phyloP scores from a whole-genome alignment of 2,797 vertebrate genomes.

The Nothura maculosa region DNA sequence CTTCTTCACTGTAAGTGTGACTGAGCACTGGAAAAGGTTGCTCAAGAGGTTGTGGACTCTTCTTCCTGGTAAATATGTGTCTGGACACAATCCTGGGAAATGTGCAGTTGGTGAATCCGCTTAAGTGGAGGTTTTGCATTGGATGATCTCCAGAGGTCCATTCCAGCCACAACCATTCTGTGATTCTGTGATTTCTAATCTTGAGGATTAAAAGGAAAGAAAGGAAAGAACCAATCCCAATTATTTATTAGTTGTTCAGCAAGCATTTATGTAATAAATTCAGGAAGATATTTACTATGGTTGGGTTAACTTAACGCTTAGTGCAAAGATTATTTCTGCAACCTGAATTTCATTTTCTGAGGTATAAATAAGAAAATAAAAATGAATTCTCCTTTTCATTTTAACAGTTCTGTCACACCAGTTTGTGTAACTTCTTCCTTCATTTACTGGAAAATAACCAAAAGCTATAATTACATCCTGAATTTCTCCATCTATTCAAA shows the following conservation, averaged over 20 bases:
- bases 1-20: too few species aligned
- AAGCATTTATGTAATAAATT: not conserved
- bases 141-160: not conserved
- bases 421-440: not conserved
- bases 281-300: not conserved
- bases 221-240: not conserved
- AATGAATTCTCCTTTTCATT: constrained; percentile 14
- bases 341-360: not conserved
- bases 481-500: not conserved
- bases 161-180: not conserved
- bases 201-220: not conserved
- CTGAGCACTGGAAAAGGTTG: too few species aligned
- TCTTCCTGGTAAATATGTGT: too few species aligned
- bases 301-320: not conserved
- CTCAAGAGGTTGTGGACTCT: too few species aligned
- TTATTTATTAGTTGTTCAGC: constrained; percentile 12
- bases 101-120: too few species aligned
- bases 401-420: not conserved
- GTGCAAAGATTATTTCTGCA: not conserved
- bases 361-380: not conserved
- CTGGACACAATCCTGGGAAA: too few species aligned
- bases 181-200: not conserved
- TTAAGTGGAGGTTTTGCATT: too few species aligned
- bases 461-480: not conserved
- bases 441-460: not conserved